Percentiles rank a stretch among this genome's conserved stretches.
These are phyloP conservation scores for Frankliniella intonsa DNA, from an alignment of 2,888 invertebrate genomes.

Conservation along the genomic window DNA sequence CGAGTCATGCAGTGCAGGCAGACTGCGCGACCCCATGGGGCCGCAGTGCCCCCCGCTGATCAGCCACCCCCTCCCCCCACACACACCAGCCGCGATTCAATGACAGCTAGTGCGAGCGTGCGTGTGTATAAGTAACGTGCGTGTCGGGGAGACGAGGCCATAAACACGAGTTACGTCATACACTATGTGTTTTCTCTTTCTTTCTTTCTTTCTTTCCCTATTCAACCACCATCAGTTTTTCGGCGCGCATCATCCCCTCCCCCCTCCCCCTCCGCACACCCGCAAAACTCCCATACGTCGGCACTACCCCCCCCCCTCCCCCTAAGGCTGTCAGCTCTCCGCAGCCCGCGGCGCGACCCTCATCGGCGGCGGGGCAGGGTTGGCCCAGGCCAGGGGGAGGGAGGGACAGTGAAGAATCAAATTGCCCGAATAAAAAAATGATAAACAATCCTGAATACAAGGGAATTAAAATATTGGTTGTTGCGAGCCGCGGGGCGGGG, in stretches of 20 bases:
- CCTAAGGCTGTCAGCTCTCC: not conserved
- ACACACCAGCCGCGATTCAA: too few species aligned
- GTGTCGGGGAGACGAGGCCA: not conserved
- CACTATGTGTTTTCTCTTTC: not conserved
- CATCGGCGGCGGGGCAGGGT: not conserved
- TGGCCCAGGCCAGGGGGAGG: not conserved
- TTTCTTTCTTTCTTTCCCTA: not conserved
- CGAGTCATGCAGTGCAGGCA: too few species aligned
- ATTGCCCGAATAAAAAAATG: slow-evolving; percentile 25
- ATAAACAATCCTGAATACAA: slow-evolving; percentile 23
- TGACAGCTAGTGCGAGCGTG: too few species aligned
- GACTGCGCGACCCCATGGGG: too few species aligned
- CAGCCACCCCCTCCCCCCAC: too few species aligned
- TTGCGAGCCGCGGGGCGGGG: not conserved
- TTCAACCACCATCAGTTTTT: not conserved
- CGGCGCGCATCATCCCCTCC: not conserved
- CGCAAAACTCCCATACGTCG: too few species aligned
- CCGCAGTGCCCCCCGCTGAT: too few species aligned
- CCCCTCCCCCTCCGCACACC: not conserved
- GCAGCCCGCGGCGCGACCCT: not conserved
- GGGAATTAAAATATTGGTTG: slow-evolving; percentile 27
- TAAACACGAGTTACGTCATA: not conserved
- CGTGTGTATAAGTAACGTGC: not conserved
- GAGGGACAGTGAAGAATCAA: slow-evolving; percentile 5
- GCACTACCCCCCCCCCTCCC: not conserved